Evolutionary conservation across 2,888 invertebrate species (phyloP).

Genomic region (Drosophila melanosoma): DNA sequence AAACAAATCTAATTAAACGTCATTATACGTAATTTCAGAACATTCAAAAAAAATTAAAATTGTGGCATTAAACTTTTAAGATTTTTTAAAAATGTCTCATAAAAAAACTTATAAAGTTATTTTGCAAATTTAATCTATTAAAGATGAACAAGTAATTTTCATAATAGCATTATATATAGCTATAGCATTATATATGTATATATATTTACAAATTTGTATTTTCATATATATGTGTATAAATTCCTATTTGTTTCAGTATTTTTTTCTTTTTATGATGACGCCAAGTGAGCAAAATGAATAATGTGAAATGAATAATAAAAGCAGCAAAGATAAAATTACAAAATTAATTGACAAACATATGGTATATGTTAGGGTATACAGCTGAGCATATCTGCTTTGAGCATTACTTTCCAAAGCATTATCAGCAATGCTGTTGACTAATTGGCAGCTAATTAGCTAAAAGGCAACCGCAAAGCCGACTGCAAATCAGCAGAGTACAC

Average conservation of each 20-base stretch:
- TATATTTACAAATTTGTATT: not conserved
- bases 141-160: not conserved
- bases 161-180: not conserved
- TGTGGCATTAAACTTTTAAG: not conserved
- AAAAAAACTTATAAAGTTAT: not conserved
- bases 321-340: slow-evolving; percentile 1
- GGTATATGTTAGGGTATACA: not conserved
- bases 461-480: slow-evolving; percentile 9
- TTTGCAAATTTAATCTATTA: too few relatives aligned
- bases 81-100: not conserved
- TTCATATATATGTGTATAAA: not conserved
- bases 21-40: not conserved
- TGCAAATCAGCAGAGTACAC: slow-evolving; percentile 47
- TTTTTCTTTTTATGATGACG: not conserved
- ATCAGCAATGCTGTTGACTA: slow-evolving; percentile 42
- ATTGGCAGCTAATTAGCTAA: slow-evolving; percentile 61
- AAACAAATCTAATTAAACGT: not conserved
- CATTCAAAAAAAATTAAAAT: not conserved
- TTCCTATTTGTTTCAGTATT: not conserved
- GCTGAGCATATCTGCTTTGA: slow-evolving; percentile 5
- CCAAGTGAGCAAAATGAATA: slow-evolving; percentile 2
- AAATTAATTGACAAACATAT: not conserved
- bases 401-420: slow-evolving; percentile 10
- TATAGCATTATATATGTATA: not conserved
- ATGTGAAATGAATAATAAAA: not conserved